Base-by-base conservation (phyloP, 2,113 vertebrate genomes). In the Thinocorus orbignyianus region DNA sequence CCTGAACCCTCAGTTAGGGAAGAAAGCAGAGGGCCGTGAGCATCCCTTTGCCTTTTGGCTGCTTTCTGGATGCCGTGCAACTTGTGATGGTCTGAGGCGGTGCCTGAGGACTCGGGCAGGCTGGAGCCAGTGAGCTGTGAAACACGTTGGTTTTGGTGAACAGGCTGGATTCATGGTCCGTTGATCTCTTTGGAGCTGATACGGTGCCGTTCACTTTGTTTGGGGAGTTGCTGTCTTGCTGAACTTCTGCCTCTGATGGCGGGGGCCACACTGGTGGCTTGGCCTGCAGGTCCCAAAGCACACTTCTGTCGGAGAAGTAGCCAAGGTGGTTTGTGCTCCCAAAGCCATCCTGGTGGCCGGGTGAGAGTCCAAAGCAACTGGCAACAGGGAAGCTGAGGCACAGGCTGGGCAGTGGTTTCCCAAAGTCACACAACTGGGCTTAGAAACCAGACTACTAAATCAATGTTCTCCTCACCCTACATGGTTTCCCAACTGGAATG, bases 71-170 rank as follows among this genome's bases (percentile, higher is more conserved):
- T 60, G 37, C 74, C 35, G 7, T 66, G 57, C 35, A 22, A 49
- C 28, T 46, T 70, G 42, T 41, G 12, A 13, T 46, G 48, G 17
- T 39, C 31, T 1, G 5, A 87, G 60, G 33, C 42, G 28, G 8
- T 35, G 31, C 19, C 35, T 65, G 22, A 17, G 31, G 15, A 51
- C 44, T 35, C 2, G 0, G 5, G 13, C 62, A 35, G 55, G 33
- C 60, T 66, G 81, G 73, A 74, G 13, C 13, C 26, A 73, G 46
- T 23, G 37, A 24, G 31, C 60, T 58, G 28, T 88, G 52, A 79
- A 71, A 46, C 35, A 39, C 0, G 0, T 49, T 55, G 8, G 51
- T 3, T 42, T 17, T n/a, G 17, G 20, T 3, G 2, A 15, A 42
- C 2, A 0, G 62, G 25, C 25, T 65, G 46, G 39, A 57, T 41